Percentiles rank a stretch among this genome's conserved stretches.
Conservation (phyloP, 1,140 invertebrate species). For the Mizuhopecten yessoensis region DNA sequence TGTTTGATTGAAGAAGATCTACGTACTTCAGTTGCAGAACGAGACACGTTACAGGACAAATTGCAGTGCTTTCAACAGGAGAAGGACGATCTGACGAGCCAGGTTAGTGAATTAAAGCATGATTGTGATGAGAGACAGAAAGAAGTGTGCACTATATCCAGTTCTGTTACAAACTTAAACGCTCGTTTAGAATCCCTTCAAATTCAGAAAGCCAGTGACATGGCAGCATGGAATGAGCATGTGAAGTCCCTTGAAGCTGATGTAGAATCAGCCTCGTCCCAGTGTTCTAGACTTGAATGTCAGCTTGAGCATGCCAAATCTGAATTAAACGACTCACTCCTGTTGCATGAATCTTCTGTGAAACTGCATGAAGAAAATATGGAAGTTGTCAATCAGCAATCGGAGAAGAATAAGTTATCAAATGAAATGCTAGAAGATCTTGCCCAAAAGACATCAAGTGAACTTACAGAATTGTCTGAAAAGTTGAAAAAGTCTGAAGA, state of each 20-base stretch:
- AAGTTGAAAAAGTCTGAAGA: constrained; percentile 41
- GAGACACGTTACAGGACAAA: constrained; percentile 28
- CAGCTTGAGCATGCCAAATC: constrained; percentile 56
- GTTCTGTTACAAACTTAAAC: constrained; percentile 51
- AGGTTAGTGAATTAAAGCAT: constrained; percentile 64
- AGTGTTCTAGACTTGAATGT: constrained; percentile 5
- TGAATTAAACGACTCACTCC: constrained; percentile 41
- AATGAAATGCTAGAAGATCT: constrained; percentile 26
- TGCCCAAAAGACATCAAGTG: neutral
- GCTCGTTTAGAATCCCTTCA: constrained; percentile 21
- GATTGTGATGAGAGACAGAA: constrained; percentile 57
- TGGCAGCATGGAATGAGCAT: constrained; percentile 53
- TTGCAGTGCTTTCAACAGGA: neutral
- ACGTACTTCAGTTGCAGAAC: neutral
- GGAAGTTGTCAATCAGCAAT: neutral
- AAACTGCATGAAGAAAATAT: constrained; percentile 40
- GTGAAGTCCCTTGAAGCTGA: constrained; percentile 47
- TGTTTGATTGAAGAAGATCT: neutral
- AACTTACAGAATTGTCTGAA: constrained; percentile 41
- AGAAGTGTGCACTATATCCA: constrained; percentile 51
- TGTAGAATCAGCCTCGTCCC: constrained; percentile 1
- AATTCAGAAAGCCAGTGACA: constrained; percentile 43
- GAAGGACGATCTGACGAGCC: constrained; percentile 43
- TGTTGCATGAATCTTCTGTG: constrained; percentile 52
- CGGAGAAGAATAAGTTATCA: neutral